phyloP scores from a whole-genome alignment of 2,797 vertebrate species.

The Oreochromis grahami region DNA sequence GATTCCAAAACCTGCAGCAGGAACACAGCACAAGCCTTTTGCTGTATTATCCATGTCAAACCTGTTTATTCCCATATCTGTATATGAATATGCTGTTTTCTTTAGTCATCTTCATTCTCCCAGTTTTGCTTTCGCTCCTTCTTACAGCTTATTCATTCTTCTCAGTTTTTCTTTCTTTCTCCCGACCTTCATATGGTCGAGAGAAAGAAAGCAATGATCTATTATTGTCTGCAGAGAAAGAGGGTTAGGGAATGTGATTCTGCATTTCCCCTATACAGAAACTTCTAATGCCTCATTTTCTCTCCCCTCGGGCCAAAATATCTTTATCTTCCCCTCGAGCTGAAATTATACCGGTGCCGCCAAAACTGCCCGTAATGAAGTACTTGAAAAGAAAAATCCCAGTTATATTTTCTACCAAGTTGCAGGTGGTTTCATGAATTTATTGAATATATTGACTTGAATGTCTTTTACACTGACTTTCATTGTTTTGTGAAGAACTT shows the following conservation, averaged over 20 bases:
- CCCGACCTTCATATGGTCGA: background rate
- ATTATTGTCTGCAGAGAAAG: background rate
- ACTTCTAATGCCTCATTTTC: background rate
- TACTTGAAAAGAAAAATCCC: background rate
- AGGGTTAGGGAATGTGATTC: background rate
- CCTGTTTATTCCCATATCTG: background rate
- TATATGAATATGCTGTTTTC: background rate
- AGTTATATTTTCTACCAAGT: background rate
- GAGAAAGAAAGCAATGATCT: background rate
- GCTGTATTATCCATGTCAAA: background rate
- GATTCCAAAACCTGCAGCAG: background rate
- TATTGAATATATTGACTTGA: background rate
- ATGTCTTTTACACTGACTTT: background rate
- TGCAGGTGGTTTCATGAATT: background rate
- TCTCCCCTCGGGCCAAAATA: background rate
- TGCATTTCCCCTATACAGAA: constrained; percentile 1
- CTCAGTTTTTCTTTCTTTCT: background rate
- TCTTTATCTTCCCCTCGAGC: background rate
- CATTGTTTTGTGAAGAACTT: background rate
- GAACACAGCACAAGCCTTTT: background rate
- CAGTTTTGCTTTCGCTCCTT: background rate
- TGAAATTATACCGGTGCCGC: background rate
- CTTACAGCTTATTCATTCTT: background rate
- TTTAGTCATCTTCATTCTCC: background rate
- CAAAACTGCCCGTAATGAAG: background rate